Percentiles rank a stretch among this genome's conserved stretches.
phyloP scores from a whole-genome alignment of 2,888 invertebrate genomes.

The Labia minor region DNA sequence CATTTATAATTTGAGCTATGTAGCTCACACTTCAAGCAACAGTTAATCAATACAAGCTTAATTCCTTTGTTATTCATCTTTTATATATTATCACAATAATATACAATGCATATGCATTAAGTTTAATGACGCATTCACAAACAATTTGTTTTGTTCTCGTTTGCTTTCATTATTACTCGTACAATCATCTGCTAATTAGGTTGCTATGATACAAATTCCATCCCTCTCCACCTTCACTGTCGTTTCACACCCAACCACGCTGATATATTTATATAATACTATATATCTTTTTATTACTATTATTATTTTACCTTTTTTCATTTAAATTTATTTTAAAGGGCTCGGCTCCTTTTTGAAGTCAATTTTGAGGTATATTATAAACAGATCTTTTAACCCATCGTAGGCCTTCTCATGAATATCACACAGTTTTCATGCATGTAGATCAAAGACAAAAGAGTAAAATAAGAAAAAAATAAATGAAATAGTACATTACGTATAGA shows the following conservation, averaged over 20 bases:
- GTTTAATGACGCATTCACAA: not conserved
- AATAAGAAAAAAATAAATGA: not conserved
- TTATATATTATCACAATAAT: conserved; percentile 8
- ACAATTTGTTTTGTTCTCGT: conserved; percentile 8
- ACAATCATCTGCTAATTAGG: not conserved
- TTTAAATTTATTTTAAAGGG: conserved; percentile 1
- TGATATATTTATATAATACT: too few species aligned
- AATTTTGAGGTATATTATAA: conserved; percentile 13
- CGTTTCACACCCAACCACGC: too few species aligned
- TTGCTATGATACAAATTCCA: not conserved
- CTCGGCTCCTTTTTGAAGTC: not conserved
- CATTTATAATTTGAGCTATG: conserved; percentile 2
- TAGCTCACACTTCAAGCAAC: not conserved
- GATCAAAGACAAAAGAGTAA: conserved; percentile 4
- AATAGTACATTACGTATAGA: conserved; percentile 1
- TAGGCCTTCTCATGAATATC: not conserved
- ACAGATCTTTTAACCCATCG: not conserved
- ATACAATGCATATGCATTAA: conserved; percentile 13
- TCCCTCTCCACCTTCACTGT: too few species aligned
- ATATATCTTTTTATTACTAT: too few species aligned
- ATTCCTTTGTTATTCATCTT: not conserved
- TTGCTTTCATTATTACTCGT: not conserved
- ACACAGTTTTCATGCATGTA: not conserved
- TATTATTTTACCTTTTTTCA: too few species aligned
- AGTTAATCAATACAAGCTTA: conserved; percentile 8